phyloP scores from a whole-genome alignment of 2,888 invertebrate species.

The Panorpa germanica region DNA sequence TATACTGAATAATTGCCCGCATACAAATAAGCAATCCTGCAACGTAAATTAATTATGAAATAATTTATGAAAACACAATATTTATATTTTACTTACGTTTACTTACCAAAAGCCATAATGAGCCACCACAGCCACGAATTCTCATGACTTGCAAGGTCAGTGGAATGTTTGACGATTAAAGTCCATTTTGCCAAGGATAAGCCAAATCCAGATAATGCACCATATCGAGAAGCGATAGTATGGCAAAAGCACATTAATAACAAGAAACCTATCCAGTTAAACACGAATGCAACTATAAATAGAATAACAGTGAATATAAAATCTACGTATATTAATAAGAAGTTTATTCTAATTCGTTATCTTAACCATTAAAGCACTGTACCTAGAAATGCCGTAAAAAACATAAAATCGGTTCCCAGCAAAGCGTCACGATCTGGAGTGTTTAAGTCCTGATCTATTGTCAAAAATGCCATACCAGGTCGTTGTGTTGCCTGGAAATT shows the following conservation, averaged over 20 bases:
- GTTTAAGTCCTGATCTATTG: constrained; percentile 54
- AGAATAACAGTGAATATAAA: constrained; percentile 10
- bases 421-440: constrained; percentile 60
- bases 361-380: constrained; percentile 15
- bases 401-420: constrained; percentile 85
- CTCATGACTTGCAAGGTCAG: constrained; percentile 69
- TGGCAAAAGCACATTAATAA: constrained; percentile 86
- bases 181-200: constrained; percentile 90
- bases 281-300: constrained; percentile 71
- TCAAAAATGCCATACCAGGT: constrained; percentile 50
- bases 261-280: constrained; percentile 89
- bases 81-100: neutral
- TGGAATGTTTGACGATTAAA: constrained; percentile 80
- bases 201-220: constrained; percentile 83
- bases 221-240: constrained; percentile 83
- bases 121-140: constrained; percentile 89
- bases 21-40: constrained; percentile 69
- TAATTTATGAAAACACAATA: constrained; percentile 1
- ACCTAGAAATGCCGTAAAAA: constrained; percentile 81
- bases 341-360: constrained; percentile 9
- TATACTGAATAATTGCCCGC: constrained; percentile 70
- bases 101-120: constrained; percentile 73
- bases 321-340: constrained; percentile 4
- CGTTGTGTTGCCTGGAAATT: constrained; percentile 21
- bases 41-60: constrained; percentile 16